These are phyloP conservation scores for Antheraea assamensis DNA, from an alignment of 2,888 invertebrate species.

Conservation along the genomic window DNA sequence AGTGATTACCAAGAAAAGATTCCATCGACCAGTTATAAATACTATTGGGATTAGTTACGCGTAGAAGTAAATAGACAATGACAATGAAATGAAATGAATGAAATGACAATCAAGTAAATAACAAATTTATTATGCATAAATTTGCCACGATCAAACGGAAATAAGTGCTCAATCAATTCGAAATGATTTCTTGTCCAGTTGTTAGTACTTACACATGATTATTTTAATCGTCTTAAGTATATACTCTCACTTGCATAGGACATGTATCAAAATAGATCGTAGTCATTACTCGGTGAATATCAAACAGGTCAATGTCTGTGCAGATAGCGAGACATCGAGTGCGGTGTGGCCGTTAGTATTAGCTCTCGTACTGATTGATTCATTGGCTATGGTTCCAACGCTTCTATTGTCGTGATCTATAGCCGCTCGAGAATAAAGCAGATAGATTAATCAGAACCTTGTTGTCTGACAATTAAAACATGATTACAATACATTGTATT, in stretches of 20 bases:
- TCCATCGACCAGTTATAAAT: too few species aligned
- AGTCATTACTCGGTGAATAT: slow-evolving; percentile 23
- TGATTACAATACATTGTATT: background rate
- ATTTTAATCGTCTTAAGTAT: background rate
- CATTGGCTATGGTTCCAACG: slow-evolving; percentile 42
- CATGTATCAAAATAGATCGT: background rate
- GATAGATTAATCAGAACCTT: slow-evolving; percentile 18
- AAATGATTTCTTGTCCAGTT: too few species aligned
- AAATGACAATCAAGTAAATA: too few species aligned
- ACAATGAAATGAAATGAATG: too few species aligned
- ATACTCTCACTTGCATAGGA: background rate
- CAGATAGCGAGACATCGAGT: slow-evolving; percentile 22
- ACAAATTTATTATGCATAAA: too few species aligned
- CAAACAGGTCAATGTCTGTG: slow-evolving; percentile 30
- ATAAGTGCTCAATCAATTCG: too few species aligned
- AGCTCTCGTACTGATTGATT: slow-evolving; percentile 48
- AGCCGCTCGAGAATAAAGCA: slow-evolving; percentile 23
- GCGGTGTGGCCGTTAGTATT: slow-evolving; percentile 27
- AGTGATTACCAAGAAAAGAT: background rate
- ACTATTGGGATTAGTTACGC: too few species aligned
- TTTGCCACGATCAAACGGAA: too few species aligned
- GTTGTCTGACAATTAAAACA: background rate
- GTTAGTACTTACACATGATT: too few species aligned
- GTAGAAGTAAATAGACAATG: too few species aligned
- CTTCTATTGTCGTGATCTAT: slow-evolving; percentile 46